A percentile compares a stretch with the other conserved stretches of the same genome.
These are phyloP conservation scores for Globia sparganii DNA, from an alignment of 2,888 invertebrate genomes.

Conservation along the genomic window DNA sequence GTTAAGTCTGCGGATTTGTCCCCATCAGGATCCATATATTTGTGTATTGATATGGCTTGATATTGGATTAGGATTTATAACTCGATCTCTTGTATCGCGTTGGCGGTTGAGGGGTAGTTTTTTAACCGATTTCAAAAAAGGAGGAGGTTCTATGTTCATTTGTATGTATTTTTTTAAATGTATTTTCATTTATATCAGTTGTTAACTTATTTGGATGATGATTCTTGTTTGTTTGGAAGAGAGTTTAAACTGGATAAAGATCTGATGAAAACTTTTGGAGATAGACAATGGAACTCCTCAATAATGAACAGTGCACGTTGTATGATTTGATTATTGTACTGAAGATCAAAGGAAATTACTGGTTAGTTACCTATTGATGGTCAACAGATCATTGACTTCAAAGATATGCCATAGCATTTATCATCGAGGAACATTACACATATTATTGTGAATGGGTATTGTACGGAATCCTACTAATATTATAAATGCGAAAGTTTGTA, in stretches of 20 bases:
- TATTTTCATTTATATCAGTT: not conserved
- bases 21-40: conserved; percentile 62
- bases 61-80: conserved; percentile 64
- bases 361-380: not conserved
- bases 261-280: not conserved
- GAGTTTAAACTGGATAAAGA: not conserved
- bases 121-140: not conserved
- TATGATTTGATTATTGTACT: not conserved
- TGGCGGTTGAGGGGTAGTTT: conserved; percentile 28
- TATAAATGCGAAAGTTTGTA: too few relatives aligned
- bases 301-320: not conserved
- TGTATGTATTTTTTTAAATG: not conserved
- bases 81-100: conserved; percentile 21
- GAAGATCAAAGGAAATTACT: not conserved
- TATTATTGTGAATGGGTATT: too few relatives aligned
- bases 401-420: not conserved
- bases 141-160: not conserved
- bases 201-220: not conserved
- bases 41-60: conserved; percentile 60
- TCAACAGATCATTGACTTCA: not conserved
- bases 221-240: not conserved
- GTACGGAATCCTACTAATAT: too few relatives aligned
- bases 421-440: not conserved
- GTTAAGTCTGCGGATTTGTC: conserved; percentile 68
- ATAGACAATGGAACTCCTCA: not conserved